A percentile compares a stretch with the other conserved stretches of the same genome.
These are phyloP conservation scores for Drosophila sturtevanti DNA, from an alignment of 1,140 invertebrate genomes.

Conservation along the genomic window DNA sequence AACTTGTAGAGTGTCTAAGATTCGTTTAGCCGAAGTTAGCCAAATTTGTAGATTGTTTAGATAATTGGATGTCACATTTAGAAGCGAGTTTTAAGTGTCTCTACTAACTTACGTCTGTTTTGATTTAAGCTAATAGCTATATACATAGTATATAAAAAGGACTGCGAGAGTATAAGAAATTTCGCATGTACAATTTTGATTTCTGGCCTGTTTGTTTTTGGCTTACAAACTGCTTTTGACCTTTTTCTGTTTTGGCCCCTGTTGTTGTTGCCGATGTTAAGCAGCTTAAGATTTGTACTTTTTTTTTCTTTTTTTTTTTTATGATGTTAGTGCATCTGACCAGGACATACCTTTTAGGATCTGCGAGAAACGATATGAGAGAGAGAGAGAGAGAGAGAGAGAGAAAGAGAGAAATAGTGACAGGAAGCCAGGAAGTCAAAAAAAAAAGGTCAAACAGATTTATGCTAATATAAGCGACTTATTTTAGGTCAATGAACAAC, in stretches of 20 bases:
- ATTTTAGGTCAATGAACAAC: conserved; percentile 2
- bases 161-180: neutral
- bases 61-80: no score
- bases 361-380: neutral
- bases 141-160: no score
- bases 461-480: conserved; percentile 7
- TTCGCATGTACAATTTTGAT: neutral
- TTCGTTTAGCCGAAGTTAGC: no score
- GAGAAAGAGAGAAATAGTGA: neutral
- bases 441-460: conserved; percentile 6
- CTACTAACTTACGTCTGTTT: no score
- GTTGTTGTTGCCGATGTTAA: neutral
- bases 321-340: neutral
- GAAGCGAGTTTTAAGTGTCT: no score
- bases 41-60: no score
- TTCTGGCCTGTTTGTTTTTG: neutral
- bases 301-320: neutral
- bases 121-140: no score
- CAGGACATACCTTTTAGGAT: neutral
- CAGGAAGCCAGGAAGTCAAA: neutral
- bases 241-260: no score
- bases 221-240: neutral
- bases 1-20: no score
- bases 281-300: conserved; percentile 1
- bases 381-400: neutral